Percentiles rank a stretch among this genome's conserved stretches.
phyloP scores from a whole-genome alignment of 2,888 invertebrate species.

The Chrysopilus asiliformis region DNA sequence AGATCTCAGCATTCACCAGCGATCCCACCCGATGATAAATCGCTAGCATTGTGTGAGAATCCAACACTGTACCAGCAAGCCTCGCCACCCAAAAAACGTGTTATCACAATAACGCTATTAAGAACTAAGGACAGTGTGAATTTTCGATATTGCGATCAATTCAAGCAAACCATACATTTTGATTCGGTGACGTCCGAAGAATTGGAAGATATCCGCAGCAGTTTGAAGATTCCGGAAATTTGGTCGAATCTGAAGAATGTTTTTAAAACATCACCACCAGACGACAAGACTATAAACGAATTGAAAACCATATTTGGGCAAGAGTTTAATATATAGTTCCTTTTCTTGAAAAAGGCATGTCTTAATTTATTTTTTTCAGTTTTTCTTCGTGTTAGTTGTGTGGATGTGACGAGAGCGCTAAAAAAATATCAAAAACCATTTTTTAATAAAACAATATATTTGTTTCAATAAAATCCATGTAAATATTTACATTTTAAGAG shows the following conservation, averaged over 20 bases:
- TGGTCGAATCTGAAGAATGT: conserved; percentile 9
- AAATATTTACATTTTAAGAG: too few relatives aligned
- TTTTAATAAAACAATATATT: too few relatives aligned
- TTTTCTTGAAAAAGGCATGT: too few relatives aligned
- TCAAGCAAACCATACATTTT: conserved; percentile 10
- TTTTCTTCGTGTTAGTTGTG: too few relatives aligned
- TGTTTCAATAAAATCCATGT: too few relatives aligned
- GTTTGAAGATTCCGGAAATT: conserved; percentile 11
- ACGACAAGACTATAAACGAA: conserved; percentile 7
- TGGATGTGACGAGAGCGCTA: too few relatives aligned
- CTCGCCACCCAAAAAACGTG: conserved; percentile 6
- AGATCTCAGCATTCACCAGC: not conserved
- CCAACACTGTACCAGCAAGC: not conserved
- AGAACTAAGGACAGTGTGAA: conserved; percentile 9
- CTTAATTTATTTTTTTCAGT: too few relatives aligned
- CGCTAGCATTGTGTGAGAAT: not conserved
- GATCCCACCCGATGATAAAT: not conserved
- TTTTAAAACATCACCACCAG: conserved; percentile 10
- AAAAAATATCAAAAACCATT: too few relatives aligned
- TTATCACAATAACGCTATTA: conserved; percentile 11
- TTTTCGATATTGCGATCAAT: conserved; percentile 11
- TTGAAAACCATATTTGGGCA: conserved; percentile 10
- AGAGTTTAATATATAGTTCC: conserved; percentile 3
- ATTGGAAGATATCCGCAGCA: conserved; percentile 9
- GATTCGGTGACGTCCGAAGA: conserved; percentile 9